A percentile compares a stretch with the other conserved stretches of the same genome.
phyloP scores from a whole-genome alignment of 2,113 vertebrate genomes.

The Oncorhynchus kisutch region DNA sequence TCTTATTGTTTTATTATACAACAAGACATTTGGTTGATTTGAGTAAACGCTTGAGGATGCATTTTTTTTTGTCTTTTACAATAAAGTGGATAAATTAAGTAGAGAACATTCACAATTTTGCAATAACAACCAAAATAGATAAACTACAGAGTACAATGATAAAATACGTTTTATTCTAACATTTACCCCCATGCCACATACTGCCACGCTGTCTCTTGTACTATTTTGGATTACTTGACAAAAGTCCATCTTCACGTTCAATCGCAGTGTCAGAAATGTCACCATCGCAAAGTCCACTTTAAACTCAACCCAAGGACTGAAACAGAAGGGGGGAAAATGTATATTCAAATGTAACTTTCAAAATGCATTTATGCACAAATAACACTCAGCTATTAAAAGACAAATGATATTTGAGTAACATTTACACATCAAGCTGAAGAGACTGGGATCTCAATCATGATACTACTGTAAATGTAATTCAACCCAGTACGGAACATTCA shows the following conservation, averaged over 20 bases:
- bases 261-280: conserved; percentile 20
- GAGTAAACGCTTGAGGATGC: no score
- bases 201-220: conserved; percentile 42
- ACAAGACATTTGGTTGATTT: no score
- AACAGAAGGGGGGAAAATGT: conserved; percentile 57
- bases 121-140: conserved; percentile 17
- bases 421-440: conserved; percentile 78
- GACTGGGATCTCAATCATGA: conserved; percentile 76
- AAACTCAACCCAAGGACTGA: conserved; percentile 51
- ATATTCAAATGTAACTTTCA: conserved; percentile 60
- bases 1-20: no score
- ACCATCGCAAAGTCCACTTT: conserved; percentile 41
- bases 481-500: conserved; percentile 74
- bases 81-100: no score
- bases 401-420: conserved; percentile 74
- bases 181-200: conserved; percentile 71
- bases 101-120: background rate
- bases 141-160: conserved; percentile 50
- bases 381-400: conserved; percentile 74
- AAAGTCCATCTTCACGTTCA: conserved; percentile 38
- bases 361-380: conserved; percentile 74
- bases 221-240: conserved; percentile 46
- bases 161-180: conserved; percentile 73
- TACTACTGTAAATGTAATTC: conserved; percentile 73
- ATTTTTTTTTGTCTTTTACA: no score